These are phyloP conservation scores for Holotrichia oblita DNA, from an alignment of 1,140 invertebrate genomes.

Conservation along the genomic window DNA sequence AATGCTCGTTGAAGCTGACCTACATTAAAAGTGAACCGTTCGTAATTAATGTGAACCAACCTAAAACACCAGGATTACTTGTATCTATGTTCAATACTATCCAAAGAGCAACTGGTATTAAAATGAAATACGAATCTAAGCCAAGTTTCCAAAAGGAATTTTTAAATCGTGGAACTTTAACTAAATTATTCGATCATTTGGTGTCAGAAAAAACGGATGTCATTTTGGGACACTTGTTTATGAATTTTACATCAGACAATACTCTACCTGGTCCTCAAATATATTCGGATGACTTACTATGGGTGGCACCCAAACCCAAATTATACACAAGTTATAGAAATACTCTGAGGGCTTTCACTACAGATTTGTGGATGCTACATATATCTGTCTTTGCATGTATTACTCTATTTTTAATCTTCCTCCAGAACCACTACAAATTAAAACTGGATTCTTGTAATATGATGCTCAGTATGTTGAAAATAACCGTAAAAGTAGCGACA, in stretches of 20 bases:
- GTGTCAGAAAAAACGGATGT: slow-evolving; percentile 16
- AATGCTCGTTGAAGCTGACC: slow-evolving; percentile 27
- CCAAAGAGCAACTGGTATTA: slow-evolving; percentile 12
- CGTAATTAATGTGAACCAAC: not conserved
- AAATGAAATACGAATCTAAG: not conserved
- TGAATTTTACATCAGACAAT: slow-evolving; percentile 25
- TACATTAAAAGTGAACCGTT: slow-evolving; percentile 33
- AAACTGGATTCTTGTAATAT: not conserved
- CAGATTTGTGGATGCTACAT: not conserved
- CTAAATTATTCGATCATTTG: not conserved
- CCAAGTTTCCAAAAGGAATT: not conserved
- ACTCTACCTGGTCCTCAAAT: slow-evolving; percentile 30
- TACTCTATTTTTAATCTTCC: not conserved
- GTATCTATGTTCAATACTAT: slow-evolving; percentile 30
- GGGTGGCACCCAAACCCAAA: slow-evolving; percentile 16
- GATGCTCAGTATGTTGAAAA: slow-evolving; percentile 8
- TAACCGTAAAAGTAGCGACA: not conserved
- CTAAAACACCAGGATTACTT: slow-evolving; percentile 9
- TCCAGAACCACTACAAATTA: not conserved
- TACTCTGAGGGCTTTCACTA: not conserved
- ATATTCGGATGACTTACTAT: slow-evolving; percentile 28
- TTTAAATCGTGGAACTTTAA: slow-evolving; percentile 15
- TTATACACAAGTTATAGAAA: slow-evolving; percentile 20
- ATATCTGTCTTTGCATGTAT: not conserved
- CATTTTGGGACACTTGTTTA: slow-evolving; percentile 35